phyloP scores from a whole-genome alignment of 2,888 invertebrate species.

The Aleiodes testaceus region DNA sequence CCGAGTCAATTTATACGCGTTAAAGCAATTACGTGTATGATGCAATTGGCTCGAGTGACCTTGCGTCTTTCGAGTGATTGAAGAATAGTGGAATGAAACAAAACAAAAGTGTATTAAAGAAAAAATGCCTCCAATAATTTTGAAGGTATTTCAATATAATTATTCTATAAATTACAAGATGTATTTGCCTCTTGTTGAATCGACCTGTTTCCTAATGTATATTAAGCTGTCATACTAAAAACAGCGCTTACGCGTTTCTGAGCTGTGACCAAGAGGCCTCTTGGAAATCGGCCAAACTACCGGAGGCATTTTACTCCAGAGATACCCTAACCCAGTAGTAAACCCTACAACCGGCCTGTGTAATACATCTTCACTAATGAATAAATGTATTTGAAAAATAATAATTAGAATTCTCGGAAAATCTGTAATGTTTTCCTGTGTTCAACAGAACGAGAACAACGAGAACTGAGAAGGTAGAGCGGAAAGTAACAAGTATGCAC shows the following conservation, averaged over 20 bases:
- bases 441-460: conserved; percentile 12
- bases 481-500: conserved; percentile 47
- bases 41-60: conserved; percentile 13
- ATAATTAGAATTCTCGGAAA: too few relatives aligned
- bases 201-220: conserved; percentile 49
- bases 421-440: too few relatives aligned
- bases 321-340: conserved; percentile 55
- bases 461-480: conserved; percentile 40
- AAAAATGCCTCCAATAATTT: too few relatives aligned
- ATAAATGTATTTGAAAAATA: too few relatives aligned
- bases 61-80: not conserved
- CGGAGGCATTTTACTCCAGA: conserved; percentile 54
- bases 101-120: not conserved
- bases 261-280: conserved; percentile 58
- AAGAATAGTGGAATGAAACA: too few relatives aligned
- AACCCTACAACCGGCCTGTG: too few relatives aligned
- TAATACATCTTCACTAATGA: too few relatives aligned
- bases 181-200: not conserved
- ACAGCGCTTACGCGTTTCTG: conserved; percentile 59
- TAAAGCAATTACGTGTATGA: conserved; percentile 14
- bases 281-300: conserved; percentile 60
- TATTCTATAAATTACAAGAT: conserved; percentile 12
- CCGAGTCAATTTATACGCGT: not conserved
- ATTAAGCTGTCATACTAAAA: conserved; percentile 60
- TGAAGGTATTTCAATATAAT: not conserved